phyloP scores from a whole-genome alignment of 2,888 invertebrate genomes.

The Embidobia sp. region DNA sequence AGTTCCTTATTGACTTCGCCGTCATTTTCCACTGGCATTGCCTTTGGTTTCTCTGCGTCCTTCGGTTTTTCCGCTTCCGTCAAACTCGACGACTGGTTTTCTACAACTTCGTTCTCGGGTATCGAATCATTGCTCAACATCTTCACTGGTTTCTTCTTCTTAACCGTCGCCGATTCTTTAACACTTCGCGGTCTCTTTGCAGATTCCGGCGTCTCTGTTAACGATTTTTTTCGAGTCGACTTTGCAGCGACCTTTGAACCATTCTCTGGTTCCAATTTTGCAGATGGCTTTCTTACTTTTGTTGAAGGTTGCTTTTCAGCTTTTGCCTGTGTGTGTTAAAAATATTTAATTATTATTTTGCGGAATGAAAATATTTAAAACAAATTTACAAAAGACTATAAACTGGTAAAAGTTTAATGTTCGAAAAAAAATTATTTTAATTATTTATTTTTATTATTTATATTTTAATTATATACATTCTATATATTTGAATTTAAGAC shows the following conservation, averaged over 20 bases:
- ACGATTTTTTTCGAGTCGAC: slow-evolving; percentile 26
- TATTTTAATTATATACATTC: no score
- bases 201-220: slow-evolving; percentile 19
- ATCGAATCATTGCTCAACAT: slow-evolving; percentile 40
- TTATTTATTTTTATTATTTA: no score
- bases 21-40: slow-evolving; percentile 1
- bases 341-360: slow-evolving; percentile 2
- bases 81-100: slow-evolving; percentile 20
- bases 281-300: slow-evolving; percentile 11
- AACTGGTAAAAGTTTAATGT: no score
- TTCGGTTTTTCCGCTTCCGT: slow-evolving; percentile 28
- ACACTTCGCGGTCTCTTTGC: slow-evolving; percentile 26
- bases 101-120: slow-evolving; percentile 51
- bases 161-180: slow-evolving; percentile 42
- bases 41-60: no score
- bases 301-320: slow-evolving; percentile 29
- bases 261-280: slow-evolving; percentile 43
- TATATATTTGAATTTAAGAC: no score
- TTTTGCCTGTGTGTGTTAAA: slow-evolving; percentile 11
- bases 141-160: slow-evolving; percentile 45
- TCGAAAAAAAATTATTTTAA: no score
- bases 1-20: slow-evolving; percentile 1
- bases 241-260: slow-evolving; percentile 21
- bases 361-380: no score
- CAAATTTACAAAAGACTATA: no score